phyloP scores from a whole-genome alignment of 2,888 invertebrate genomes.

The Diarsia mendica region DNA sequence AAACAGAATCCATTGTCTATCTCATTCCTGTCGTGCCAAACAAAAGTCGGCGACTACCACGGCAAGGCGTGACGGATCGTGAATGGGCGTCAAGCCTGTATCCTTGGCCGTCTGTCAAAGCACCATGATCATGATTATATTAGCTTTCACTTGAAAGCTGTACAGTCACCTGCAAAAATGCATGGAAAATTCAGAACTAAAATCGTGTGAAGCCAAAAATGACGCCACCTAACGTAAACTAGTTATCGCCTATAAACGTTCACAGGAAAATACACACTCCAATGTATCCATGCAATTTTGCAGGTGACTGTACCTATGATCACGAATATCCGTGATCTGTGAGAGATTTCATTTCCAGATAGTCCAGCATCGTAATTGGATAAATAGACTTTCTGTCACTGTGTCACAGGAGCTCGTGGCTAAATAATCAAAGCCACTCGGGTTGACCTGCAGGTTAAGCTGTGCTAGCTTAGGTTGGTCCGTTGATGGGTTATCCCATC shows the following conservation, averaged over 20 bases:
- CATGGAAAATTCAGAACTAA: too few species aligned
- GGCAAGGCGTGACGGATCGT: constrained; percentile 65
- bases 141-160: constrained; percentile 41
- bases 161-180: too few species aligned
- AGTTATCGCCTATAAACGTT: too few species aligned
- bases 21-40: constrained; percentile 29
- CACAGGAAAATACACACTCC: too few species aligned
- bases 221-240: too few species aligned
- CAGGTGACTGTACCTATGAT: background rate
- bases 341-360: background rate
- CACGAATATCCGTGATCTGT: constrained; percentile 20
- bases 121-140: constrained; percentile 42
- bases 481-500: background rate
- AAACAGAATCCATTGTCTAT: constrained; percentile 12
- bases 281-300: too few species aligned
- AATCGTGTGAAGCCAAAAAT: too few species aligned
- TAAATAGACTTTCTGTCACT: background rate
- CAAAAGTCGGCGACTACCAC: constrained; percentile 43
- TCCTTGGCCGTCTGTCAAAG: constrained; percentile 63
- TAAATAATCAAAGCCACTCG: background rate
- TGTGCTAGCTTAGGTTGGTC: background rate
- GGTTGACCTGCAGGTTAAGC: background rate
- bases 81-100: constrained; percentile 60
- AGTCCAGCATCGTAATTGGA: background rate
- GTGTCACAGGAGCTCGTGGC: background rate